Base-by-base conservation (phyloP, 2,797 vertebrate genomes). In the Otolemur crassicaudatus region DNA sequence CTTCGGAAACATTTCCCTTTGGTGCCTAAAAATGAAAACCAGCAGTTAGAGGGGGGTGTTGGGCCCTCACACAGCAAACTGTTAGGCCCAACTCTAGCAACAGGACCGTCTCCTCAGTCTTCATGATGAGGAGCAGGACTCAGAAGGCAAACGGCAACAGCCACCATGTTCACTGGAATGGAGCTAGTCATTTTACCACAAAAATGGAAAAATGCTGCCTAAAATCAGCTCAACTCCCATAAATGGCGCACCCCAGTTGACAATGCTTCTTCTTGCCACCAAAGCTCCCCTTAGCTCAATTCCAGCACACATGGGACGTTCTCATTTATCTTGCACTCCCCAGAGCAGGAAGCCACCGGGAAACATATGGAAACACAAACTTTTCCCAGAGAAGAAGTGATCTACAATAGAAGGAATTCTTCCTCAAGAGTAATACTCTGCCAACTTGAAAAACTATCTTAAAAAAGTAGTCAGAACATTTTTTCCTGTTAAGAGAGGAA, bases 101-200 rank as follows among this genome's bases (percentile, higher is more conserved):
- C 5, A 27, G 11, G 69, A 49, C 69, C 34, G 3, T 89, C 40
- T 34, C 7, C 94, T 82, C 37, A 14, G 46, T 40, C 97, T 58
- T 70, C 96, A 63, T 2, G 1, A 76, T 20, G 31, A 87, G 77
- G 76, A 97, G 5, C 56, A 56, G 53, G 97, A 95, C 22, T 53
- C 88, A 84, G 87, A 79, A 94, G 97, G 60, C 75, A 4, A 0
- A 7, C 0, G 43, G 87, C 77, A 53, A 98, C 85, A 87, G 97
- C 95, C 91, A 94, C 75, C 89, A 94, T 96, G 93, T 90, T 97
- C 98, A 95, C 97, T 97, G 98, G 93, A 97, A 97, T 86, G 84
- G 61, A 98, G 98, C 96, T 97, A 90, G 96, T 97, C 97, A 98
- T 98, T 98, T 98, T 80, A 97, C 95, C 93, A 97, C 95, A 98